Percentiles rank a stretch among this genome's conserved stretches.
Evolutionary conservation across 2,113 vertebrate species (phyloP).

Genomic region (Eptesicus fuscus): DNA sequence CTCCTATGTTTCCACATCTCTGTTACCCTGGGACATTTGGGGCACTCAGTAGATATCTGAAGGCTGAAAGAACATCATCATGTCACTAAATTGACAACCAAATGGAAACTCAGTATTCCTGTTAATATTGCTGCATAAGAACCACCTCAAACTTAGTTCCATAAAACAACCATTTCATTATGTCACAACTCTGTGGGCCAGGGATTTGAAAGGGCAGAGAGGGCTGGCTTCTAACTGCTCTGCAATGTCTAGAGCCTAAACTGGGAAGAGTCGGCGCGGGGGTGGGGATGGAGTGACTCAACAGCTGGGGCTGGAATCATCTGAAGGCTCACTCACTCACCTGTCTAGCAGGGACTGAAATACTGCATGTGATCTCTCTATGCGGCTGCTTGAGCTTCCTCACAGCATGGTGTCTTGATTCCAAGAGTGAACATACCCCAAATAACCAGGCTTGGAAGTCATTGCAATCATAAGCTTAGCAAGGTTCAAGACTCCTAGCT

Average conservation of each 20-base stretch:
- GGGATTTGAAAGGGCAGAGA: not conserved
- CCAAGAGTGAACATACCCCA: not conserved
- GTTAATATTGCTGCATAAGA: not conserved
- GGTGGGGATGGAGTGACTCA: not conserved
- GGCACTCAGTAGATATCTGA: not conserved
- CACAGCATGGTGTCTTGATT: not conserved
- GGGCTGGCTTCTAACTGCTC: not conserved
- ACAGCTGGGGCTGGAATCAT: not conserved
- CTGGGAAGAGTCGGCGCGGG: not conserved
- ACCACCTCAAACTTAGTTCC: not conserved
- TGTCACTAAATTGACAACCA: not conserved
- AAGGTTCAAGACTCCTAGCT: not conserved
- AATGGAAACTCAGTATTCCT: not conserved
- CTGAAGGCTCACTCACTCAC: not conserved
- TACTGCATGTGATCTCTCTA: not conserved
- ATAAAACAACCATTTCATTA: not conserved
- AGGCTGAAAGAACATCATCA: not conserved
- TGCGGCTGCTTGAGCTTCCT: not conserved
- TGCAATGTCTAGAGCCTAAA: not conserved
- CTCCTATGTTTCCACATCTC: not conserved
- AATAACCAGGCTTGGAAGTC: not conserved
- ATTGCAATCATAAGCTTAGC: not conserved
- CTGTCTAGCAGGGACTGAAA: not conserved
- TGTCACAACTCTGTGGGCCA: not conserved
- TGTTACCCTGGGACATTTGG: not conserved